Evolutionary conservation across 2,113 vertebrate species (phyloP).

Genomic region (Rousettus leschenaultii): DNA sequence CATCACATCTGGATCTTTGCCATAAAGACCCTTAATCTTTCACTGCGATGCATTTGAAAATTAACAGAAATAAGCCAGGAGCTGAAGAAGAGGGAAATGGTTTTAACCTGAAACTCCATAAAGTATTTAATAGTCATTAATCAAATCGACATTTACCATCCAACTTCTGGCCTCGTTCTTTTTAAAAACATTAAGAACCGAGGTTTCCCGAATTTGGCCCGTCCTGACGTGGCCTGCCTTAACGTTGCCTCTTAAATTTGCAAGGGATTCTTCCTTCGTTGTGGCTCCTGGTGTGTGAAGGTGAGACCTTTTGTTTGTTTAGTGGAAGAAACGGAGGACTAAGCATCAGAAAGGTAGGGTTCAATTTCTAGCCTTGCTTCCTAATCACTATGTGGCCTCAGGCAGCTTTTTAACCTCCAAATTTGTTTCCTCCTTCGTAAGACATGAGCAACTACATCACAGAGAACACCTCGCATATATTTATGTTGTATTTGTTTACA

Average conservation of each 20-base stretch:
- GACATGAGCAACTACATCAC: not conserved
- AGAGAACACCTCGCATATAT: not conserved
- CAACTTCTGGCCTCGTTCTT: not conserved
- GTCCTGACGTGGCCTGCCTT: not conserved
- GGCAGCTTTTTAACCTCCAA: not conserved
- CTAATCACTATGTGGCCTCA: not conserved
- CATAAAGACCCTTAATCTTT: not conserved
- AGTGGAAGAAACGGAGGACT: not conserved
- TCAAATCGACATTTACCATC: not conserved
- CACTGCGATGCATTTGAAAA: not conserved
- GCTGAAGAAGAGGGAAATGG: not conserved
- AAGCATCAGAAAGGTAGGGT: not conserved
- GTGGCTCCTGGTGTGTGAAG: not conserved
- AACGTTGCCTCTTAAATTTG: not conserved
- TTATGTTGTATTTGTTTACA: not conserved
- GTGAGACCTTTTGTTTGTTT: not conserved
- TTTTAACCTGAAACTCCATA: not conserved
- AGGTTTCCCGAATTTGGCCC: not conserved
- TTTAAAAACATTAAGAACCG: not conserved
- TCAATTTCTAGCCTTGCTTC: not conserved
- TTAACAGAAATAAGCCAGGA: not conserved
- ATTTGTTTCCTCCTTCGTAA: not conserved
- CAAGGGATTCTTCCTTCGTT: not conserved
- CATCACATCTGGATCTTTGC: not conserved
- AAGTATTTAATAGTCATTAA: not conserved